Conservation (phyloP, 1,140 invertebrate species). For the Linepithema humile region DNA sequence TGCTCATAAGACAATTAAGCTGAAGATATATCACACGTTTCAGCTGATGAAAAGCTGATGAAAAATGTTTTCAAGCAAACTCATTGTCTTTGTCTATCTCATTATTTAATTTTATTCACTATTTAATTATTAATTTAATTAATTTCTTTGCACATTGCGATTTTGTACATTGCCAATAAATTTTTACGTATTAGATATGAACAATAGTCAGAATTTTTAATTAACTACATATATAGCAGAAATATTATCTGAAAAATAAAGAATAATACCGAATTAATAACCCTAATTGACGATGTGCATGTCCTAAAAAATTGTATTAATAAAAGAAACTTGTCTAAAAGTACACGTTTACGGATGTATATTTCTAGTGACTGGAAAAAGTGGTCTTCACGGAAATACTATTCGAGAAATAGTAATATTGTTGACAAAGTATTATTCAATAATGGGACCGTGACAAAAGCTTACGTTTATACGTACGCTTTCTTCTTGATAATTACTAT, state of each 20-base stretch:
- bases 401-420: background rate
- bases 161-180: background rate
- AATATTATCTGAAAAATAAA: background rate
- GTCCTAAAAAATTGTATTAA: no score
- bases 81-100: background rate
- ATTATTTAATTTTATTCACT: constrained; percentile 7
- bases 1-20: constrained; percentile 66
- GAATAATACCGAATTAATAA: no score
- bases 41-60: constrained; percentile 33
- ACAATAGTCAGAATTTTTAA: background rate
- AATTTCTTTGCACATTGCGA: background rate
- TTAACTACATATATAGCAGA: background rate
- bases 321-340: background rate
- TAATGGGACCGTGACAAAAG: constrained; percentile 21
- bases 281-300: no score
- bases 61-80: constrained; percentile 46
- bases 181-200: background rate
- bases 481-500: constrained; percentile 30
- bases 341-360: background rate
- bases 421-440: background rate
- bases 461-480: background rate
- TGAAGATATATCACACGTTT: constrained; percentile 21
- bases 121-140: no score
- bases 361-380: background rate
- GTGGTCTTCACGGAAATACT: background rate